These are phyloP conservation scores for Helicolenus hilgendorfi DNA, from an alignment of 2,797 vertebrate species.

Conservation along the genomic window DNA sequence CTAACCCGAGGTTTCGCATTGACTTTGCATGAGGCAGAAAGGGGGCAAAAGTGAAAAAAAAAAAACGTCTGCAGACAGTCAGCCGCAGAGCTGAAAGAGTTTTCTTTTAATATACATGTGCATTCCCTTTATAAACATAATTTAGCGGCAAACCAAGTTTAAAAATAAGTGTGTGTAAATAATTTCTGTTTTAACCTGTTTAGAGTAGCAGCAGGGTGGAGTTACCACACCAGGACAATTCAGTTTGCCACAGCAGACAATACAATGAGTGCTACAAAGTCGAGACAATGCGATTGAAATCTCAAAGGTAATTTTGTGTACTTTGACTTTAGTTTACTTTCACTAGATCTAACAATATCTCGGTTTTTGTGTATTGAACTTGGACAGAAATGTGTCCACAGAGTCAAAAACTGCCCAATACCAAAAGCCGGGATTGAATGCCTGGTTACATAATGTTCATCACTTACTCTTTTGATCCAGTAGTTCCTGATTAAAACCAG, in stretches of 20 bases:
- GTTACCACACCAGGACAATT: slow-evolving; percentile 75
- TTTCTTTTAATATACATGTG: slow-evolving; percentile 70
- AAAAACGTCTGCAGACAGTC: slow-evolving; percentile 29
- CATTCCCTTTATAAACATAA: slow-evolving; percentile 63
- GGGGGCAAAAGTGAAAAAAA: slow-evolving; percentile 2
- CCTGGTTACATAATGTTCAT: neutral
- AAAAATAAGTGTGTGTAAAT: slow-evolving; percentile 76
- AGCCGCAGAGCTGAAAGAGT: slow-evolving; percentile 47
- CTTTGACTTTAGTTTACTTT: slow-evolving; percentile 18
- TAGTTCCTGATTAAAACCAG: neutral
- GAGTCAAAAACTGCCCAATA: neutral
- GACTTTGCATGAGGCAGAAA: slow-evolving; percentile 61
- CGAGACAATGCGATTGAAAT: slow-evolving; percentile 6
- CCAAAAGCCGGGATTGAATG: neutral
- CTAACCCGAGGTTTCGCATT: slow-evolving; percentile 59
- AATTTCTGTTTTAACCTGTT: slow-evolving; percentile 78
- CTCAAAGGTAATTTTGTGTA: slow-evolving; percentile 28
- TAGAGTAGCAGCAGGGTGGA: slow-evolving; percentile 75
- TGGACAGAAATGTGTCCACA: neutral
- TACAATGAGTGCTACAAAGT: slow-evolving; percentile 44
- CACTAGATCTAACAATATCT: neutral
- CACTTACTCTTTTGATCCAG: neutral
- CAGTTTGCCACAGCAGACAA: slow-evolving; percentile 66
- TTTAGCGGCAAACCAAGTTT: slow-evolving; percentile 59
- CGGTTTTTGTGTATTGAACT: neutral